Evolutionary conservation across 2,888 invertebrate genomes (phyloP).

Genomic region (Fragum fragum): DNA sequence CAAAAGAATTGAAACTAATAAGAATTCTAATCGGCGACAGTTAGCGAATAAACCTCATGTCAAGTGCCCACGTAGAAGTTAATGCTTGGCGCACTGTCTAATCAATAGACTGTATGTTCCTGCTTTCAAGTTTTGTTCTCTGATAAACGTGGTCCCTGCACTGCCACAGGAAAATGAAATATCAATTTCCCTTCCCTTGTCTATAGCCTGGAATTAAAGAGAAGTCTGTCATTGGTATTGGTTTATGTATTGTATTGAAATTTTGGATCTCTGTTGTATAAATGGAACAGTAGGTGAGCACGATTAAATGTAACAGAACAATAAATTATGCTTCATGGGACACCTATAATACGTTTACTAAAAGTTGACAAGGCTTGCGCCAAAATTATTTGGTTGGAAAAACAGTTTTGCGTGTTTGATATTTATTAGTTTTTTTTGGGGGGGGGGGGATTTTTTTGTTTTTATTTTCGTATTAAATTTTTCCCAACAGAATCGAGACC

Average conservation of each 20-base stretch:
- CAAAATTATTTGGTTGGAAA: no score
- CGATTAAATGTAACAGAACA: no score
- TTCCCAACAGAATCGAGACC: no score
- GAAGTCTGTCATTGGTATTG: neutral
- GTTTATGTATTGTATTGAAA: neutral
- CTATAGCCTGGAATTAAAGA: slow-evolving; percentile 1
- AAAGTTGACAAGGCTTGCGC: no score
- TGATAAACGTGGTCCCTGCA: slow-evolving; percentile 6
- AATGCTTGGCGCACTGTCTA: neutral
- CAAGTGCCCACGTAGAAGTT: slow-evolving; percentile 3
- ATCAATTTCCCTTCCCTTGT: slow-evolving; percentile 14
- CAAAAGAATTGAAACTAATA: slow-evolving; percentile 4
- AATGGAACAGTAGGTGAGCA: no score
- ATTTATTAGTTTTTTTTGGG: no score
- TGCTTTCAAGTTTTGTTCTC: neutral
- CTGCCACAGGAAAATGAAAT: slow-evolving; percentile 8
- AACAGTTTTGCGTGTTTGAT: no score
- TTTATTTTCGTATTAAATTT: no score
- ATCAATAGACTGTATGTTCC: slow-evolving; percentile 23
- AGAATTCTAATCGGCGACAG: slow-evolving; percentile 2
- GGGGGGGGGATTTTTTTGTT: no score
- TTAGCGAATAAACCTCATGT: slow-evolving; percentile 3
- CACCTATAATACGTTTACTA: no score
- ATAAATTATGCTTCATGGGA: no score
- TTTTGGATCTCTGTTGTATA: no score